Percentiles rank a stretch among this genome's conserved stretches.
Evolutionary conservation across 2,888 invertebrate species (phyloP).

Genomic region (Megamerina dolium): DNA sequence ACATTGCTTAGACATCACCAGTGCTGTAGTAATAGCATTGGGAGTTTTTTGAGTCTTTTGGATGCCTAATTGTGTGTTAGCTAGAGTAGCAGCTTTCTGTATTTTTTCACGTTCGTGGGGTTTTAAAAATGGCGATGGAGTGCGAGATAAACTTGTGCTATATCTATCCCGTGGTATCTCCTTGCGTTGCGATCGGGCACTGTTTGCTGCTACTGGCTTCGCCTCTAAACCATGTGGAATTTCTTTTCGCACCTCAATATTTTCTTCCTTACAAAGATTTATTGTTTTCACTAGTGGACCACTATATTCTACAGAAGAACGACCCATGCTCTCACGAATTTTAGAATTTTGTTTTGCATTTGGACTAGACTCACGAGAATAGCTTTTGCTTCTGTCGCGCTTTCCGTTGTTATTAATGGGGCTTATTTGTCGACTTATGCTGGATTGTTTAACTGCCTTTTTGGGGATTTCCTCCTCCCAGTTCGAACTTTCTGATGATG

Average conservation of each 20-base stretch:
- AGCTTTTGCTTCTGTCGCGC: slow-evolving; percentile 28
- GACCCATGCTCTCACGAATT: slow-evolving; percentile 21
- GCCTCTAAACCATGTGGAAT: slow-evolving; percentile 16
- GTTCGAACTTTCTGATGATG: slow-evolving; percentile 32
- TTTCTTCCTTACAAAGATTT: slow-evolving; percentile 37
- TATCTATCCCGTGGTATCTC: slow-evolving; percentile 49
- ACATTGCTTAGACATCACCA: slow-evolving; percentile 27
- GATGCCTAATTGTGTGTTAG: slow-evolving; percentile 7
- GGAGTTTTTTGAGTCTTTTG: slow-evolving; percentile 12
- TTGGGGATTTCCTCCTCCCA: slow-evolving; percentile 28
- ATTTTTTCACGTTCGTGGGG: slow-evolving; percentile 45
- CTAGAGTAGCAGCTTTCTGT: slow-evolving; percentile 13
- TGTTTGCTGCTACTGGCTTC: slow-evolving; percentile 20
- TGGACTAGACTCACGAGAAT: slow-evolving; percentile 24
- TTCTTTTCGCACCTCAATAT: slow-evolving; percentile 9
- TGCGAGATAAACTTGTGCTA: slow-evolving; percentile 74
- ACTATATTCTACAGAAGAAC: slow-evolving; percentile 37
- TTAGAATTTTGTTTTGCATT: slow-evolving; percentile 5
- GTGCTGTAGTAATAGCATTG: slow-evolving; percentile 12
- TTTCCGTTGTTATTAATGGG: slow-evolving; percentile 21
- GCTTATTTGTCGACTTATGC: slow-evolving; percentile 13
- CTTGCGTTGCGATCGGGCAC: slow-evolving; percentile 18
- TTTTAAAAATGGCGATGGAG: slow-evolving; percentile 77
- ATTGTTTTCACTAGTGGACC: slow-evolving; percentile 36
- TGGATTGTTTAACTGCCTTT: slow-evolving; percentile 14